Base-by-base conservation (phyloP, 2,113 vertebrate species). In the Psophia crepitans region DNA sequence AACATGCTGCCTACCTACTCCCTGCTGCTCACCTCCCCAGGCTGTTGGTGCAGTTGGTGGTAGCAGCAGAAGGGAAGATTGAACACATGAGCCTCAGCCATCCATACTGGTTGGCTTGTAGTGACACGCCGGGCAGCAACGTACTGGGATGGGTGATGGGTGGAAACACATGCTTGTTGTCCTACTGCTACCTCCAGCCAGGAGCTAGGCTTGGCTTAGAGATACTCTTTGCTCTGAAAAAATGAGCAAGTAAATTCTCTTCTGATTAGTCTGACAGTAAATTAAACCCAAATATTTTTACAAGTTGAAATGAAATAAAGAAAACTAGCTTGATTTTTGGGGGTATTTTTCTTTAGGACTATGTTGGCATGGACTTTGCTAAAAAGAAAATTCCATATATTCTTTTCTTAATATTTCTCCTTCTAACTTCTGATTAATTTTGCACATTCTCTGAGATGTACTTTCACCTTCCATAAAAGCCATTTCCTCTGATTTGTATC, bases 391-490 rank as follows among this genome's bases (percentile, higher is more conserved):
- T 54, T 58, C 56, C 32, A n/a, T 10, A 10, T 26, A 48, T 30
- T 65, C 35, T 37, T 77, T 64, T 51, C 14, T 66, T 89, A 46
- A 51, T 26, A 80, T 54, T 83, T 24, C 33, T 70, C 26, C 12
- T 93, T 48, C 46, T 64, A 46, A 74, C 26, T 43, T 71, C 9
- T 87, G 56, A 84, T 94, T 94, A 84, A 71, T 84, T 90, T 91
- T 48, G 43, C 30, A 61, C 51, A 16, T 69, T 86, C 73, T 77
- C 26, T 18, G 54, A 63, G 28, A 28, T 30, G 17, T n/a, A 22
- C 15, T 83, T 84, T 66, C 57, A n/a, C 83, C 66, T 89, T 80
- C n/a, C 48, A 87, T 93, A 96, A 91, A 87, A 97, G 19, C 18
- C 14, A 33, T 92, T 96, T 87, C 35, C 30, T 70, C 14, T 6